Base-by-base conservation (phyloP, 2,113 vertebrate genomes). In the Campylomormyrus numenius region DNA sequence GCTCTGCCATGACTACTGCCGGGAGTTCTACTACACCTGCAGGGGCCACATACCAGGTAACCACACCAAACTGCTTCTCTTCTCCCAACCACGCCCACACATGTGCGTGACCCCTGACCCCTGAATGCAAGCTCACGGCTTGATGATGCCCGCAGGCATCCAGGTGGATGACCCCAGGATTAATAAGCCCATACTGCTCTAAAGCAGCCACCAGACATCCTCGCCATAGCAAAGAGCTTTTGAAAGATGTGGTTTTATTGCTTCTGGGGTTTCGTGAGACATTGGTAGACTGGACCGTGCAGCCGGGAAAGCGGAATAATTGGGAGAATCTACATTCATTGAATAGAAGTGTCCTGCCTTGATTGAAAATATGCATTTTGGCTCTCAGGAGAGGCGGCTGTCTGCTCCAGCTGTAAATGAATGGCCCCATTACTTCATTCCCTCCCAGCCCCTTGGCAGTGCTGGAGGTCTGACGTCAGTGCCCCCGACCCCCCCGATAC, bases 1-100 rank as follows among this genome's bases (percentile, higher is more conserved):
- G 88, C 95, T 99, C 94, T 99, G 98, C 96, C 97, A 97, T 93
- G 97, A 98, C 94, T 99, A 99, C 96, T 99, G 98, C 96, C 97
- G 98, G 91, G 97, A 99, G 93, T 98, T 99, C 96, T 99, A 99
- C 96, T 99, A 99, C 92, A 98, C 97, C 93, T 99, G 98, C 95
- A 96, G 98, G 93, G 96, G 97, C 92, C 98, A 99, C 92, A 96
- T 99, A 96, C 97, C 98, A 98, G 98, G 98, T 99, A 98, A 97
- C 35, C 45, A 13, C n/a, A 15, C n/a, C 42, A 85, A 48, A 7
- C 11, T 48, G 46, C 42, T 1, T 7, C 83, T 46, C 15, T 46
- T 24, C 10, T 27, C 62, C 88, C 45, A 27, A 5, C 56, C 88
- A 88, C 56, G 49, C 39, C 24, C 58, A 48, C 15, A 17, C 74